Conservation (phyloP, 2,888 invertebrate species). For the Himalopsyche anomala region DNA sequence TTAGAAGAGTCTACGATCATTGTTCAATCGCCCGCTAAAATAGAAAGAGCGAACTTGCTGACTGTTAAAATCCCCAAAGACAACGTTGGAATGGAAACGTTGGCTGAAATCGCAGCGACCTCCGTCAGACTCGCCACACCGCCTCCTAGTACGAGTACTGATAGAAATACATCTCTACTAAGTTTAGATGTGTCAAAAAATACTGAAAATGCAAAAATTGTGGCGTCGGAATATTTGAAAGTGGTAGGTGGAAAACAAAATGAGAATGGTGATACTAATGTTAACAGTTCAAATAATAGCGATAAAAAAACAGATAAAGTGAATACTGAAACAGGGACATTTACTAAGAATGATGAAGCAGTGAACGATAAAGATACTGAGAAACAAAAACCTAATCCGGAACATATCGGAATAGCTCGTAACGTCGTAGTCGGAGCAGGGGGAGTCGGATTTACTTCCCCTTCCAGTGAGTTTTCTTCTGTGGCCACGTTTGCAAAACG, state of each 20-base stretch:
- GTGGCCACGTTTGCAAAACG: conserved; percentile 74
- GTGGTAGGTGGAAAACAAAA: conserved; percentile 76
- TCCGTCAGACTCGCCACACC: conserved; percentile 66
- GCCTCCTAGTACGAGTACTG: conserved; percentile 62
- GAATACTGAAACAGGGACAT: conserved; percentile 67
- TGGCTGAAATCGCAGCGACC: conserved; percentile 65
- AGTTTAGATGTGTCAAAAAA: conserved; percentile 54
- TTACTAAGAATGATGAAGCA: conserved; percentile 69
- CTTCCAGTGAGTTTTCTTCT: conserved; percentile 75
- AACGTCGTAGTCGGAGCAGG: conserved; percentile 82
- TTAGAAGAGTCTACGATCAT: conserved; percentile 38
- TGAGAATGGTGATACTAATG: conserved; percentile 67
- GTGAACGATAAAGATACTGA: conserved; percentile 71
- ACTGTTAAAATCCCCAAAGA: conserved; percentile 52
- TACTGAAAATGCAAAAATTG: conserved; percentile 78
- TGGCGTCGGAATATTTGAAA: conserved; percentile 82
- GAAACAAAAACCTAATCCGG: conserved; percentile 70
- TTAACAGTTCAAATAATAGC: conserved; percentile 58
- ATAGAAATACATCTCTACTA: conserved; percentile 49
- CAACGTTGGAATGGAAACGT: conserved; percentile 64
- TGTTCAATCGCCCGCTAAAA: conserved; percentile 18
- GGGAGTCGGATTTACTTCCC: conserved; percentile 77
- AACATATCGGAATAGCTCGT: conserved; percentile 75
- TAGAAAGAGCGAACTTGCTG: conserved; percentile 27
- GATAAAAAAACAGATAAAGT: conserved; percentile 69